phyloP scores from a whole-genome alignment of 2,797 vertebrate genomes.

The Pyrocephalus nanus region DNA sequence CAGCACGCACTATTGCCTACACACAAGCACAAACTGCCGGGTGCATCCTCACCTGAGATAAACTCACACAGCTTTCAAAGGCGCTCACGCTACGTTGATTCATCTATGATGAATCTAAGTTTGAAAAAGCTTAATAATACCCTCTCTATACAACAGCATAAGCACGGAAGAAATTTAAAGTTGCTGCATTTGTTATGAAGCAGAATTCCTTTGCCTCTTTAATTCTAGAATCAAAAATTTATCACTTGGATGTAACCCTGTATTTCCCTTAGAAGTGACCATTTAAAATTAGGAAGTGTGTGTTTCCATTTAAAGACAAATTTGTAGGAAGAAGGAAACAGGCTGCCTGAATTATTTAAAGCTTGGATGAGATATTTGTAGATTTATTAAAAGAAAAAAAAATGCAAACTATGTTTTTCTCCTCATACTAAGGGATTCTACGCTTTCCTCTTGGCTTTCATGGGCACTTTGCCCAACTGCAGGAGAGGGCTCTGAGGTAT shows the following conservation, averaged over 20 bases:
- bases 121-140: background rate
- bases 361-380: background rate
- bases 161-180: background rate
- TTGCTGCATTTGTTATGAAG: background rate
- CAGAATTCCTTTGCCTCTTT: background rate
- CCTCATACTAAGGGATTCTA: background rate
- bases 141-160: background rate
- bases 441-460: background rate
- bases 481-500: background rate
- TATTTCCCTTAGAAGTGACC: background rate
- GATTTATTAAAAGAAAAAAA: background rate
- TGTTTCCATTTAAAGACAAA: background rate
- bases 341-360: background rate
- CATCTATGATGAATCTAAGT: background rate
- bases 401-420: background rate
- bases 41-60: background rate
- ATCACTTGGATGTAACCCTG: background rate
- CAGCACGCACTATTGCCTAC: background rate
- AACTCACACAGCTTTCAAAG: background rate
- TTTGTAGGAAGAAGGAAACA: background rate
- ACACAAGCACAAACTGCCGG: background rate
- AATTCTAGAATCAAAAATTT: background rate
- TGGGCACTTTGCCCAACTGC: background rate
- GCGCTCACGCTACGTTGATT: rapidly evolving
- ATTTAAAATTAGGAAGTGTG: background rate